Percentiles rank a stretch among this genome's conserved stretches.
Evolutionary conservation across 2,888 invertebrate species (phyloP).

Genomic region (Conomelus anceps): DNA sequence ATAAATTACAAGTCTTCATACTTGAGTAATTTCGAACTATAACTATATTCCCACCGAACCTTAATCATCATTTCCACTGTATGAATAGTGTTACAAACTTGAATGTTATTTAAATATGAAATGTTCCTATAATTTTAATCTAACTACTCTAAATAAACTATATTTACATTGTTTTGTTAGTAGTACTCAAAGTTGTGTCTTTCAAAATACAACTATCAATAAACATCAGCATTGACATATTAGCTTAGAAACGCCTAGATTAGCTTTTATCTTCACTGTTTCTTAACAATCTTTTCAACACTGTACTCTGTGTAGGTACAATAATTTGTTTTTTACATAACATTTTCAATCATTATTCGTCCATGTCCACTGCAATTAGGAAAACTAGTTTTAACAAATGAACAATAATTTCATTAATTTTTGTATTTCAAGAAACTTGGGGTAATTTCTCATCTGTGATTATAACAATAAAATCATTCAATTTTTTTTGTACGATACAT

Average conservation of each 20-base stretch:
- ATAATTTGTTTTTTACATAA: no score
- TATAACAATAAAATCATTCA: no score
- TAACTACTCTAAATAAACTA: background rate
- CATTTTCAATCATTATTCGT: no score
- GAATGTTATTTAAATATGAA: background rate
- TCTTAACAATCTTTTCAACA: no score
- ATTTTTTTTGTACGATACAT: no score
- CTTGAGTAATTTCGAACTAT: background rate
- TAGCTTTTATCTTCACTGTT: background rate
- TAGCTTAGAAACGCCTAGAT: background rate
- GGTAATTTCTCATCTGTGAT: no score
- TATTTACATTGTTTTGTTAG: background rate
- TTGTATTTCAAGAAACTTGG: no score
- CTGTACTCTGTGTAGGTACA: no score
- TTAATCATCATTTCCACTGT: background rate
- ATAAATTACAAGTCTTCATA: background rate
- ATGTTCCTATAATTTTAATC: background rate
- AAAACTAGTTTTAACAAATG: no score
- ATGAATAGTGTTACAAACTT: background rate
- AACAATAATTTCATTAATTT: background rate
- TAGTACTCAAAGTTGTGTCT: background rate
- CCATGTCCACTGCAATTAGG: no score
- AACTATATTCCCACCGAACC: background rate
- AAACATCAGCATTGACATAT: background rate
- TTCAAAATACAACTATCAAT: background rate